Percentiles rank a stretch among this genome's conserved stretches.
Conservation (phyloP, 2,113 vertebrate genomes). For the Halcyon senegalensis region DNA sequence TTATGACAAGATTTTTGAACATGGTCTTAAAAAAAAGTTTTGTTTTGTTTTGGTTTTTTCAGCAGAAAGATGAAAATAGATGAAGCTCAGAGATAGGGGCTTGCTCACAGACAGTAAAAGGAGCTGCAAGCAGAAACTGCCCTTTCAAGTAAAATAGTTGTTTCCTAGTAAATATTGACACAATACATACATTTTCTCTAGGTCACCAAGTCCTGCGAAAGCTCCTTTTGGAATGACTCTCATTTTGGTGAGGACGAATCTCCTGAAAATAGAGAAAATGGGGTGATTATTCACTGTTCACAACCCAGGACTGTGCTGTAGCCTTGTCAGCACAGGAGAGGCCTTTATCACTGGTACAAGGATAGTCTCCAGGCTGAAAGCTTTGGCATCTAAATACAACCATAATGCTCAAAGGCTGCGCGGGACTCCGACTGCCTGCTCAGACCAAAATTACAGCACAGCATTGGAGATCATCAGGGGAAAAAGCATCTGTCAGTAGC, state of each 20-base stretch:
- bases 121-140: not conserved
- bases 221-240: constrained; percentile 79
- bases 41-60: not conserved
- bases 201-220: constrained; percentile 76
- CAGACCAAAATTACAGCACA: not conserved
- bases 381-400: not conserved
- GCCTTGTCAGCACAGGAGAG: not conserved
- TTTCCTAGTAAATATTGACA: not conserved
- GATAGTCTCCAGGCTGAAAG: not conserved
- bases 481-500: not conserved
- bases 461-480: not conserved
- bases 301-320: rapidly evolving
- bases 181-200: constrained; percentile 84
- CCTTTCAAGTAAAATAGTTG: not conserved
- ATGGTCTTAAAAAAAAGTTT: not conserved
- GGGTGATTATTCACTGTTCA: not conserved
- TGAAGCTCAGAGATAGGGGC: not conserved
- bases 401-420: not conserved
- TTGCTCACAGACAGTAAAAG: not conserved
- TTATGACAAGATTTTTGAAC: not conserved
- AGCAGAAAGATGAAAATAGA: not conserved
- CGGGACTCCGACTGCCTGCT: not conserved
- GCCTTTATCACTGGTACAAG: not conserved
- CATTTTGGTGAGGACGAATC: constrained; percentile 82
- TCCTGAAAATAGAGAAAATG: constrained; percentile 76